phyloP scores from a whole-genome alignment of 2,113 vertebrate genomes.

The Nycticebus coucang region DNA sequence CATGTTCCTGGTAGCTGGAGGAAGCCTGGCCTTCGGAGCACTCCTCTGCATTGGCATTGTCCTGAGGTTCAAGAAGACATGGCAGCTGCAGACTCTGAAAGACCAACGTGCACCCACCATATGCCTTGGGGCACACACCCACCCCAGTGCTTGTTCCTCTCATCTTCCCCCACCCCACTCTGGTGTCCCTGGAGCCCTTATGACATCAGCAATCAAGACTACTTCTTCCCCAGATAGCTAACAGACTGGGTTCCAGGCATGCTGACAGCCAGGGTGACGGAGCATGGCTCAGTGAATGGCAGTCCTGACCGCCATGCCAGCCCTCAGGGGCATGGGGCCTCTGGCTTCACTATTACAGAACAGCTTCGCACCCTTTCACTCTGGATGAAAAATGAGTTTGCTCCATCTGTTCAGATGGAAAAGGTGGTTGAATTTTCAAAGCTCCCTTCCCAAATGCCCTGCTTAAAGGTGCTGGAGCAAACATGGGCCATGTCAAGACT shows the following conservation, averaged over 20 bases:
- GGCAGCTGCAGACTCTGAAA: conserved; percentile 32
- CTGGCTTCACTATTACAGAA: neutral
- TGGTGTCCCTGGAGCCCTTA: conserved; percentile 9
- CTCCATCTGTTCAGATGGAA: neutral
- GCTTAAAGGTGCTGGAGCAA: neutral
- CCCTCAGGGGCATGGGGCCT: neutral
- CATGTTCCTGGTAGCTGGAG: conserved; percentile 73
- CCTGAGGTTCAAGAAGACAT: conserved; percentile 70
- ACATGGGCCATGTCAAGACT: neutral
- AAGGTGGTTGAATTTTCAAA: neutral
- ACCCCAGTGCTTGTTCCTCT: conserved; percentile 10
- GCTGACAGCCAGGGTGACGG: accelerated
- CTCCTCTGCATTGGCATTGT: conserved; percentile 69
- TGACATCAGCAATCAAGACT: conserved; percentile 60
- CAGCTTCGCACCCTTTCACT: accelerated
- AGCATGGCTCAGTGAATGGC: neutral
- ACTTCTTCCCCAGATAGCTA: conserved; percentile 68
- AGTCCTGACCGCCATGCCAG: neutral
- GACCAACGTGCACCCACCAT: neutral
- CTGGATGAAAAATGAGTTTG: neutral
- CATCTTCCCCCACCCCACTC: conserved; percentile 24
- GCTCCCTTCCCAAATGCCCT: neutral
- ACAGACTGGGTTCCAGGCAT: neutral
- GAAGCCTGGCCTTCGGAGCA: conserved; percentile 73
- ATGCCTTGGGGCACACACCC: conserved; percentile 51